phyloP scores from a whole-genome alignment of 2,113 vertebrate species.

The Colossoma macropomum region DNA sequence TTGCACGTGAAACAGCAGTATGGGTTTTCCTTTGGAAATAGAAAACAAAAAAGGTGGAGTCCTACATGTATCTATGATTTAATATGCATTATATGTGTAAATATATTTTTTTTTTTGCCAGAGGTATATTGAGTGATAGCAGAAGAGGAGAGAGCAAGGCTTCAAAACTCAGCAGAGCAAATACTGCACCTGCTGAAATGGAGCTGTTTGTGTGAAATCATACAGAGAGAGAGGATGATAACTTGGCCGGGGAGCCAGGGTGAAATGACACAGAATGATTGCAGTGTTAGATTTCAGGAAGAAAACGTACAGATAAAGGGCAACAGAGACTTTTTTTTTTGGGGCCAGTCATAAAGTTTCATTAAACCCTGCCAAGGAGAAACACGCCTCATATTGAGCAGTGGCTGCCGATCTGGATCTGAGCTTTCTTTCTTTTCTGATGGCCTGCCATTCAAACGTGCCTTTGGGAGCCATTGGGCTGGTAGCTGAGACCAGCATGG shows the following conservation, averaged over 20 bases:
- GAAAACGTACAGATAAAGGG: constrained; percentile 32
- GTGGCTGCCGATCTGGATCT: constrained; percentile 25
- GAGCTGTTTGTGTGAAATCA: constrained; percentile 2
- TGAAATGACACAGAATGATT: constrained; percentile 43
- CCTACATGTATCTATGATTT: no score
- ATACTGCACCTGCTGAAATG: not conserved
- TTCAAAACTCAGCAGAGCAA: not conserved
- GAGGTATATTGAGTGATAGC: not conserved
- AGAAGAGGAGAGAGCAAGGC: not conserved
- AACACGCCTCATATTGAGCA: constrained; percentile 51
- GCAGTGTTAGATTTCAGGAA: constrained; percentile 32
- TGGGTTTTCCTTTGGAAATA: no score
- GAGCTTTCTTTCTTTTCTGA: constrained; percentile 24
- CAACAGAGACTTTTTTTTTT: constrained; percentile 18
- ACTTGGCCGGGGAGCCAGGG: constrained; percentile 3
- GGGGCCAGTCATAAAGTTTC: constrained; percentile 22
- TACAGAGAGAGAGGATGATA: constrained; percentile 18
- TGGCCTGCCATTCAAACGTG: constrained; percentile 28
- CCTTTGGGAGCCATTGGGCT: constrained; percentile 41
- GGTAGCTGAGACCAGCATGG: not conserved
- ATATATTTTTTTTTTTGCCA: no score
- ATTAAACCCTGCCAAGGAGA: constrained; percentile 35
- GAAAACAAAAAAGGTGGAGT: no score
- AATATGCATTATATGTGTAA: no score
- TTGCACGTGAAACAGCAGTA: no score